Conservation (phyloP, 2,888 invertebrate genomes). For the Drosophila emarginata region DNA sequence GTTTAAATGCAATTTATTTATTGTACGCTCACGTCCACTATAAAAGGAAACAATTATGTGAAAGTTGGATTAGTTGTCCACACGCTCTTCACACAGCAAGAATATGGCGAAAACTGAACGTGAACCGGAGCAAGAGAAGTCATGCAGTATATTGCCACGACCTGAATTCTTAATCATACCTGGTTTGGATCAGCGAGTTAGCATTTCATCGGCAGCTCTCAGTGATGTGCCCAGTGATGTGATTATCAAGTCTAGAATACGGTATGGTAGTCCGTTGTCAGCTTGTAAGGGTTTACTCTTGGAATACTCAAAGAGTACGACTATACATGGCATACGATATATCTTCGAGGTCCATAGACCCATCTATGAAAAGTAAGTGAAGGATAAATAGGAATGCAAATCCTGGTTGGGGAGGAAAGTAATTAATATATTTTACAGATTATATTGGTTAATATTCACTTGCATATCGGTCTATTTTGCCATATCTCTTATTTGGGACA, state of each 20-base stretch:
- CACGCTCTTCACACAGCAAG: conserved; percentile 14
- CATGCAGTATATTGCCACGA: conserved; percentile 49
- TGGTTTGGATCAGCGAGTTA: conserved; percentile 54
- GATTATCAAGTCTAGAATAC: conserved; percentile 79
- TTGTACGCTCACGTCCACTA: conserved; percentile 29
- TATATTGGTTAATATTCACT: conserved; percentile 77
- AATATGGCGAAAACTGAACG: conserved; percentile 31
- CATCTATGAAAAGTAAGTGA: conserved; percentile 76
- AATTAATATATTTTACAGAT: conserved; percentile 42
- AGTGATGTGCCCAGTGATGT: conserved; percentile 81
- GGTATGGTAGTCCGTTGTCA: conserved; percentile 76
- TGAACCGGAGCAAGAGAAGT: conserved; percentile 41
- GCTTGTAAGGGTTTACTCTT: conserved; percentile 78
- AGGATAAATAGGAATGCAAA: too few species aligned
- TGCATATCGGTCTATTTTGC: conserved; percentile 77
- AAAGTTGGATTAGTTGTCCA: conserved; percentile 49
- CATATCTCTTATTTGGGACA: not conserved
- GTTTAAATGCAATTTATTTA: not conserved
- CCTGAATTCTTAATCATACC: conserved; percentile 63
- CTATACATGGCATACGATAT: conserved; percentile 81
- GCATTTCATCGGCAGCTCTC: conserved; percentile 74
- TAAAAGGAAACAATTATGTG: conserved; percentile 49
- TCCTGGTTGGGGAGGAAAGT: not conserved
- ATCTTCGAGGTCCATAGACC: conserved; percentile 80
- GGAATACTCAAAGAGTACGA: conserved; percentile 79